Base-by-base conservation (phyloP, 2,888 invertebrate species). In the Dicyrtomina minuta region DNA sequence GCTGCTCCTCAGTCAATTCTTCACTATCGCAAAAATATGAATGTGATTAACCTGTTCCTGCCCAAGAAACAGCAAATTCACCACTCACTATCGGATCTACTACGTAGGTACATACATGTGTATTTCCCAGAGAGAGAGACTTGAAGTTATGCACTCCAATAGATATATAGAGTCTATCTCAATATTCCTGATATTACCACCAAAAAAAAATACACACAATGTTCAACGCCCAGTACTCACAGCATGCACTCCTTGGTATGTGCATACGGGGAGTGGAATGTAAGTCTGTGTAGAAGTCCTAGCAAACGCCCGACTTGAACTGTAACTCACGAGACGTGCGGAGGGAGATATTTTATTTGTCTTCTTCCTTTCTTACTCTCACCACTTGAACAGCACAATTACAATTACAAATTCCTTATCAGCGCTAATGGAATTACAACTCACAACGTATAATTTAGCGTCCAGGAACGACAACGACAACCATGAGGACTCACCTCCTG, bases 11-110 rank as follows among this genome's bases (percentile, higher is more conserved):
- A 26, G 12, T 58, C 33, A 20, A 5, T 15, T 33, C 27, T 10
- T 15, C 24, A 41, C 22, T 60, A 44, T 65, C 55, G 56, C 68
- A 58, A 58, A 61, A 68, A 69, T 64, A 60, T 70, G 65, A 64
- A 53, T 55, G 61, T 68, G 66, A 66, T 65, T 66, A 73, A 70
- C 67, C 64, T 67, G 59, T 68, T 65, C 64, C 27, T n/a, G 33
- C 33, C 24, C 8, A 53, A 27, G 27, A 33, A 58, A 26, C 62
- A 62, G 22, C 43, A 43, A 60, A 60, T 60, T 8, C 41, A 43
- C 43, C 20, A 44, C 17, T 24, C 20, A 43, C 60, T 22, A 55
- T 55, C 55, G 26, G n/a, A 55, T 55, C 55, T 15, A 33, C n/a
- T n/a, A n/a, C n/a, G n/a, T n/a, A n/a, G n/a, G n/a, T n/a, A n/a